A percentile compares a stretch with the other conserved stretches of the same genome.
Evolutionary conservation across 53 echinoderm and acorn worm species (phyloP).

Genomic region (Paelopatides confundens): DNA sequence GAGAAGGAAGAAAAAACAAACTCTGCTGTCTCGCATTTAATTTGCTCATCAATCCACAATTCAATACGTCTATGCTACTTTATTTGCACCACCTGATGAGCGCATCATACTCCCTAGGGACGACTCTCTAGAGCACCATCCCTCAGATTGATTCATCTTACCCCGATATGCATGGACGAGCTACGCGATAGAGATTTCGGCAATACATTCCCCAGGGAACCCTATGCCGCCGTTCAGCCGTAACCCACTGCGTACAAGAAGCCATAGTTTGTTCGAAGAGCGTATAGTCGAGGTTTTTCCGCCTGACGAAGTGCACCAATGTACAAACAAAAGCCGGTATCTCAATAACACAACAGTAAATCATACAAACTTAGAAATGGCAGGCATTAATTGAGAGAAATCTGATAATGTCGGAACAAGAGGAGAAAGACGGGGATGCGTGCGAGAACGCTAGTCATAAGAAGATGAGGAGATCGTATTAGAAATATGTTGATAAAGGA

Average conservation of each 20-base stretch:
- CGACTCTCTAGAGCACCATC: neutral
- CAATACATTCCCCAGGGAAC: constrained; percentile 12
- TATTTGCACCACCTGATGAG: constrained; percentile 18
- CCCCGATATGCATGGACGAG: constrained; percentile 24
- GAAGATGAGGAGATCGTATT: neutral
- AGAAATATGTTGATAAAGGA: neutral
- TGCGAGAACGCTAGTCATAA: neutral
- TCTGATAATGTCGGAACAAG: neutral
- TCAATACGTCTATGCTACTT: constrained; percentile 22
- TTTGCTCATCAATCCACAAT: constrained; percentile 10
- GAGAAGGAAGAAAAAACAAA: neutral
- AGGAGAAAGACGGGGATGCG: neutral
- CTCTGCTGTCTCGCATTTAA: constrained; percentile 9
- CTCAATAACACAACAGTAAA: constrained; percentile 39
- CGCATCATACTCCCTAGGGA: constrained; percentile 10
- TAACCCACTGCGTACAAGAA: constrained; percentile 32
- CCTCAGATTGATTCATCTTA: constrained; percentile 34
- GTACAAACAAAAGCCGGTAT: constrained; percentile 38
- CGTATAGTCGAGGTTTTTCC: constrained; percentile 41
- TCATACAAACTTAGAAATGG: neutral
- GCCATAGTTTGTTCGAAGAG: constrained; percentile 32
- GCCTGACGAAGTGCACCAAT: constrained; percentile 39
- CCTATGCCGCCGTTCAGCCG: constrained; percentile 21
- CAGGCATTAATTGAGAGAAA: constrained; percentile 35
- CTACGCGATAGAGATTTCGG: constrained; percentile 22